Conservation (phyloP, 2,888 invertebrate species). For the Plutella xylostella region DNA sequence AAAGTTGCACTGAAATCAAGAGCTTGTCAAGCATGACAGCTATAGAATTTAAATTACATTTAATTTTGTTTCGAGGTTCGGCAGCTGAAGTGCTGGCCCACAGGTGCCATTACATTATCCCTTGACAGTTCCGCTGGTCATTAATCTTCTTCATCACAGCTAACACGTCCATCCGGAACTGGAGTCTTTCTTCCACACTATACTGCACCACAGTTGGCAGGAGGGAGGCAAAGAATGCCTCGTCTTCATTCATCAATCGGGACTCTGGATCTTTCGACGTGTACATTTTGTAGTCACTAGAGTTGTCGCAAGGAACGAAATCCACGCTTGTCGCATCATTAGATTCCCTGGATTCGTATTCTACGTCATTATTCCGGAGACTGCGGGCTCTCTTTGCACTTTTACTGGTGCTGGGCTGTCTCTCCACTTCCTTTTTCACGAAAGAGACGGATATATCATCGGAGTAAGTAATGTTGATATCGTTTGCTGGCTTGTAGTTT, state of each 20-base stretch:
- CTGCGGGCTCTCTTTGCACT: neutral
- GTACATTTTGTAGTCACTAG: no score
- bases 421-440: conserved; percentile 18
- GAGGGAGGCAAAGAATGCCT: conserved; percentile 57
- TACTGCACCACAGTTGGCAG: conserved; percentile 53
- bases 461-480: conserved; percentile 5
- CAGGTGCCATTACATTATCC: no score
- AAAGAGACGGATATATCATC: conserved; percentile 12
- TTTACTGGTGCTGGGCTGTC: neutral
- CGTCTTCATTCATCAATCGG: conserved; percentile 59
- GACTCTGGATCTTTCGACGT: conserved; percentile 13
- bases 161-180: conserved; percentile 53
- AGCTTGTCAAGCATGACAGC: no score
- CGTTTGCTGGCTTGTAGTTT: conserved; percentile 24
- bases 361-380: neutral
- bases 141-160: conserved; percentile 49
- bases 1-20: no score
- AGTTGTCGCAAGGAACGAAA: neutral
- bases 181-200: conserved; percentile 48
- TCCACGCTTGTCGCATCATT: neutral
- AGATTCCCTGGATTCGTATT: neutral
- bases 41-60: no score
- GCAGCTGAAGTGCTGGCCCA: no score
- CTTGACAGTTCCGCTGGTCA: conserved; percentile 38
- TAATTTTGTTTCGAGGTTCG: no score